Conservation (phyloP, 2,797 vertebrate genomes). For the Borostomias antarcticus region DNA sequence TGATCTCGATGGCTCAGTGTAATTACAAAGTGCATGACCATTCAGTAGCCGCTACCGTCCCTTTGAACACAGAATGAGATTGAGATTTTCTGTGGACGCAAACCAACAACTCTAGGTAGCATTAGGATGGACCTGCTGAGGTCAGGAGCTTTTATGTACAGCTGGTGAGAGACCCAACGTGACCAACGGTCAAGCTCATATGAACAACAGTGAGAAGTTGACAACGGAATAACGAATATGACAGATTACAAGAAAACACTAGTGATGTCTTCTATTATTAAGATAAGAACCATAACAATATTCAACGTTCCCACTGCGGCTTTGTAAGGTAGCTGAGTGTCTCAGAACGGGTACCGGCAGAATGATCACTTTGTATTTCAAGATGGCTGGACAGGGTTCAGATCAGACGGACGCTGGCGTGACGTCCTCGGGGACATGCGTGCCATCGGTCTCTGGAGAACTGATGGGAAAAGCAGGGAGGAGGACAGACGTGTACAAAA, state of each 20-base stretch:
- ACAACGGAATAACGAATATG: neutral
- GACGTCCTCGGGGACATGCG: constrained; percentile 61
- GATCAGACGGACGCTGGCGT: constrained; percentile 51
- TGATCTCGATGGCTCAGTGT: neutral
- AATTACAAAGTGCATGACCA: neutral
- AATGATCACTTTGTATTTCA: constrained; percentile 62
- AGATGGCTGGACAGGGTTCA: constrained; percentile 28
- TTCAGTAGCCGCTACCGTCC: neutral
- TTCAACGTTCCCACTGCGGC: too few relatives aligned
- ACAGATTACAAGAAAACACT: constrained; percentile 19
- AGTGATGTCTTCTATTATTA: constrained; percentile 16
- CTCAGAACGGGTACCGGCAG: constrained; percentile 42
- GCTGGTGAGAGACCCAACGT: too few relatives aligned
- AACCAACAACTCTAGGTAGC: neutral
- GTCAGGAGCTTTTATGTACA: neutral
- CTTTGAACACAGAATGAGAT: neutral
- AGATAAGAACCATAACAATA: too few relatives aligned
- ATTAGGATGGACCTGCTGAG: neutral
- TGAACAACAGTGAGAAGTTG: neutral
- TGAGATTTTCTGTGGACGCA: neutral
- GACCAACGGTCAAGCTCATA: neutral
- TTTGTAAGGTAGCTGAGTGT: constrained; percentile 31
- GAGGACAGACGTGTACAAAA: constrained; percentile 51
- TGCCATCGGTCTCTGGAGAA: constrained; percentile 58
- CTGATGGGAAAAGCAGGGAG: neutral